Evolutionary conservation across 2,888 invertebrate species (phyloP), one percentile per base, ranked within the genome.

Genomic region (Zonitis immaculata): DNA sequence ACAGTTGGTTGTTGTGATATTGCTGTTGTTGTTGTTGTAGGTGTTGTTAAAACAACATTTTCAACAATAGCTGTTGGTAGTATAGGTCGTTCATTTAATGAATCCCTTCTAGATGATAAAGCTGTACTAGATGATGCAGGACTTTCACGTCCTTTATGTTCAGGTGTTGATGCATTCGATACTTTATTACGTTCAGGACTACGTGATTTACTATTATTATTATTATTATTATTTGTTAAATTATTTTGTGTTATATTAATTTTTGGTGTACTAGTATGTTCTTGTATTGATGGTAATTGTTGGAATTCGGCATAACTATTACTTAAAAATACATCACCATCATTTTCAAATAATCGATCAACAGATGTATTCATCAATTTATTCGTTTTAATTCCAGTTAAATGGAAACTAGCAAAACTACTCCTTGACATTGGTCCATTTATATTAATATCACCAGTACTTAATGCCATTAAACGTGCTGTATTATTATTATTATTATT

Each of bases 281-380:
- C 82, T 65, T 82, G 81, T 61, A 83, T 83, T 22, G 82, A 79
- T 48, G 82, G 82, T 56, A 83, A 71, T 64, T 80, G 82, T 69
- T 80, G 80, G 66, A 79, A 82, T 54, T 88, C 87, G 35, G 81
- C 84, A 63, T 87, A 82, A 63, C 84, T 86, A 62, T 85, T 86
- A 67, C 86, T 87, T 57, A 87, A 79, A 69, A 88, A 87, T 20
- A 88, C 87, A 46, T 84, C 86, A 43, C 78, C 79, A 66, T 86
- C 87, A 68, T 85, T 88, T 67, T 91, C 90, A 73, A 95, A 95
- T 35, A 95, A 78, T 60, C 89, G 80, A 73, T 95, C 94, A 11
- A 95, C 93, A 1, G 94, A 94, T 3, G 91, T 88, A 66, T 91
- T 91, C 94, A 95, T 94, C 43, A 85, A 72, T 73, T 87, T 88